Base-by-base conservation (phyloP, 2,797 vertebrate genomes). In the Hybognathus amarus region DNA sequence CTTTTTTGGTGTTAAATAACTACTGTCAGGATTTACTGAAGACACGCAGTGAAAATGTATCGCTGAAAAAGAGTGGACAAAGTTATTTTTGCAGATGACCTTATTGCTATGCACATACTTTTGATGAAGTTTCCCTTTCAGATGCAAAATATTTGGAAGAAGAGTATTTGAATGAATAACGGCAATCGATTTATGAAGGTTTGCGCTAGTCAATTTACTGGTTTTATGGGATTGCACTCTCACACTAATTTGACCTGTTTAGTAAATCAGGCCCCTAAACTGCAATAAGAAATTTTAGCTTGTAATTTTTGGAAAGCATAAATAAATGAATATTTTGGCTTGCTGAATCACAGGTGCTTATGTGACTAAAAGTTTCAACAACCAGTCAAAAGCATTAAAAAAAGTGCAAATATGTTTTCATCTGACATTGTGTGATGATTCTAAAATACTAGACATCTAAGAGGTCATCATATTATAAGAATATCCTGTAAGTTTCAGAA, bases 291-390 rank as follows among this genome's bases (percentile, higher is more conserved):
- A 20, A 42, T 20, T 30, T 1, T 22, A 47, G 30, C 64, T 13
- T 68, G 38, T 18, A 10, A 4, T 36, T 68, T 79, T 68, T 20
- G 11, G 3, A 45, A 38, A 70, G 67, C 24, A 52, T 18, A 52
- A 52, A 50, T 67, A 24, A 30, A 30, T 3, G 33, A 20, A 42
- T 56, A n/a, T n/a, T 27, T 27, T 56, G 22, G 50, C 52, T 70
- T 59, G 52, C 52, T 13, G 30, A 56, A 45, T 40, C n/a, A 13
- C n/a, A 47, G 63, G 22, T 47, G 5, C 47, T 9, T 67, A 38
- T 0, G 9, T 79, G 63, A 67, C 77, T 17, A 67, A 50, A 79
- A 38, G 30, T 50, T 50, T 30, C 33, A 79, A 68, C 64, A 79
- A 24, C 13, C 33, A 27, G 36, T 30, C 42, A 24, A 79, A 68